Base-by-base conservation (phyloP, 1,140 invertebrate genomes). In the Bombus waltoni region DNA sequence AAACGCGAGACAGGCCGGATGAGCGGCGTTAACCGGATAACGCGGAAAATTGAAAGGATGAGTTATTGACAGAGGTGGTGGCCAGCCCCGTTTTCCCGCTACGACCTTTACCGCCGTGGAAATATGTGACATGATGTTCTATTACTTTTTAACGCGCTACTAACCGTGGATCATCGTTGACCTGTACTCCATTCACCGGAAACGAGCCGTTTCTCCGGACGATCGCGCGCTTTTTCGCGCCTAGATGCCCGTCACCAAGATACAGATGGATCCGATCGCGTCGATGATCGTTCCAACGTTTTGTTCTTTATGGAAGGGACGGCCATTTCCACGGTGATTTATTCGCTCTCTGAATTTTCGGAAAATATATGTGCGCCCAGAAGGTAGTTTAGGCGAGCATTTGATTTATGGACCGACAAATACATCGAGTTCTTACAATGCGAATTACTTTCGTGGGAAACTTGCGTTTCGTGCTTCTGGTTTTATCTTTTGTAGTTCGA, bases 11-110 rank as follows among this genome's bases (percentile, higher is more conserved):
- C 71, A n/a, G 22, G 65, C 44, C 66, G 66, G 68, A 53, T 81
- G 79, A 82, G 59, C 62, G 40, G 70, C 81, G 81, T 75, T 82
- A 82, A 82, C 81, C 72, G 81, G 81, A 82, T 82, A 75, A 75
- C 72, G 72, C 32, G 81, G 72, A 44, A 75, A 82, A 82, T 76
- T 82, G 72, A 65, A 82, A 76, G 72, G 81, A 82, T 65, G 81
- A 82, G 72, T 82, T 82, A 82, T 82, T 66, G 81, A 75, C 72
- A 75, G 81, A 25, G 72, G 75, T 35, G 25, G 6, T n/a, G 35
- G 9, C 32, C 11, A 35, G 13, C 47, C 47, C 18, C 35, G 38
- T 25, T 40, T 11, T n/a, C 72, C 42, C n/a, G 15, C 32, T 8
- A 6, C 40, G 25, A 25, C 38, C 25, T 32, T 38, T 65, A 28